These are phyloP conservation scores for Trichomalopsis sarcophagae DNA, from an alignment of 1,140 invertebrate species.

Conservation along the genomic window DNA sequence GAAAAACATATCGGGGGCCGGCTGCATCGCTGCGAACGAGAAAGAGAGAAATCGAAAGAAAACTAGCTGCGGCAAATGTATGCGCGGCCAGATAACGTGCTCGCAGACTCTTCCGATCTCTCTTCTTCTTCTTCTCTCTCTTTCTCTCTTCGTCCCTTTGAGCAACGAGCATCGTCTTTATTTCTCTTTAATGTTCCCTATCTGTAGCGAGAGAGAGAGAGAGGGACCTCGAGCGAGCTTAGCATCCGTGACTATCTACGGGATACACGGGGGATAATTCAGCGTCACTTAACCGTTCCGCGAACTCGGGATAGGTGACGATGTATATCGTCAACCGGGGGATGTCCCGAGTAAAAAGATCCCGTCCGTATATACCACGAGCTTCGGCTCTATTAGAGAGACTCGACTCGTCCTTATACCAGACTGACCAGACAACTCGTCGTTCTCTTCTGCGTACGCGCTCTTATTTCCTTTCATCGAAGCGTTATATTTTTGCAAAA, in stretches of 20 bases:
- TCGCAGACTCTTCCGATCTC: conserved; percentile 48
- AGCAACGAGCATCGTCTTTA: conserved; percentile 24
- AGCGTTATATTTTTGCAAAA: background rate
- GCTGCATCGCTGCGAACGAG: background rate
- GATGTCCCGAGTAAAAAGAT: conserved; percentile 40
- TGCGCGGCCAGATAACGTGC: conserved; percentile 64
- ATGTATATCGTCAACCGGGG: conserved; percentile 37
- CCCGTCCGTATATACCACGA: background rate
- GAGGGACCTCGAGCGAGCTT: conserved; percentile 36
- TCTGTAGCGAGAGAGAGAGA: conserved; percentile 53
- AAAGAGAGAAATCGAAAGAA: conserved; percentile 60
- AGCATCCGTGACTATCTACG: conserved; percentile 62
- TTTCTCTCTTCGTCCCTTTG: background rate
- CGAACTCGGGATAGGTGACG: conserved; percentile 41
- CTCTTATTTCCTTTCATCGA: background rate
- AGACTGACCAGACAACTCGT: conserved; percentile 11
- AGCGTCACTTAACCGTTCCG: conserved; percentile 60
- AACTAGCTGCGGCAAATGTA: conserved; percentile 64
- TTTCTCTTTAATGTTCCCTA: conserved; percentile 49
- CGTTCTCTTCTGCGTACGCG: background rate
- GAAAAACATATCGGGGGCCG: background rate
- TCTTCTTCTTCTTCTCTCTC: conserved; percentile 10
- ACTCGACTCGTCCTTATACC: conserved; percentile 17
- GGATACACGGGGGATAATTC: conserved; percentile 63
- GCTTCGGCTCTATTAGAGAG: conserved; percentile 38